phyloP scores from a whole-genome alignment of 30 jellyfish, hydroid and myxozoan species.

The Cassiopea andromeda region DNA sequence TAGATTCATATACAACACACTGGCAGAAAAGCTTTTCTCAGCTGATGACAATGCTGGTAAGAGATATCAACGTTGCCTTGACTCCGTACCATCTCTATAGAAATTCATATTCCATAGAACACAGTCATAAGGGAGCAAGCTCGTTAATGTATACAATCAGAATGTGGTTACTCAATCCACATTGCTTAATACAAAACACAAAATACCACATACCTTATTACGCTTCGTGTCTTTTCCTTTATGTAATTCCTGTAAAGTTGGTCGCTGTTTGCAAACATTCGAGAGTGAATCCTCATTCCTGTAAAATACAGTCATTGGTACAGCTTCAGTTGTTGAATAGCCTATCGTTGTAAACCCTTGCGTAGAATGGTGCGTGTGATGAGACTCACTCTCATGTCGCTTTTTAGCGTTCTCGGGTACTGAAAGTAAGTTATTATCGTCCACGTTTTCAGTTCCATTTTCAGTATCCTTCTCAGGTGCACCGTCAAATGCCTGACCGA shows the following conservation, averaged over 20 bases:
- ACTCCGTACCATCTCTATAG: too few species aligned
- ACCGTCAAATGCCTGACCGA: background rate
- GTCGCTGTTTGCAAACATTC: conserved; percentile 82
- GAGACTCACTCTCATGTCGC: conserved; percentile 54
- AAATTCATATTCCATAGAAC: too few species aligned
- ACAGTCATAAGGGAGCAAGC: too few species aligned
- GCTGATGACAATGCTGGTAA: too few species aligned
- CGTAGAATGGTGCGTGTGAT: conserved; percentile 60
- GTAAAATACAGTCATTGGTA: conserved; percentile 96
- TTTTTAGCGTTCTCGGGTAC: conserved; percentile 46
- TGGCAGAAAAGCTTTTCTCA: too few species aligned
- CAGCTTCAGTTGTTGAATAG: conserved; percentile 96
- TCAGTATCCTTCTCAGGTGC: background rate
- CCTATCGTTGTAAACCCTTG: conserved; percentile 82
- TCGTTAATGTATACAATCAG: too few species aligned
- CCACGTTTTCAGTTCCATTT: background rate
- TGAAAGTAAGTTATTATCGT: conserved; percentile 1
- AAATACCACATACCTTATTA: background rate
- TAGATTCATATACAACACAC: too few species aligned
- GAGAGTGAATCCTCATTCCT: conserved; percentile 90
- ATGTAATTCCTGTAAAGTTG: conserved; percentile 91
- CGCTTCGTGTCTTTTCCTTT: conserved; percentile 61
- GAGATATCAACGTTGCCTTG: too few species aligned
- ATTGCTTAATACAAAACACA: background rate
- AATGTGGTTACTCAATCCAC: too few species aligned